Conservation (phyloP, 2,797 vertebrate genomes). For the Carcharodon carcharias region DNA sequence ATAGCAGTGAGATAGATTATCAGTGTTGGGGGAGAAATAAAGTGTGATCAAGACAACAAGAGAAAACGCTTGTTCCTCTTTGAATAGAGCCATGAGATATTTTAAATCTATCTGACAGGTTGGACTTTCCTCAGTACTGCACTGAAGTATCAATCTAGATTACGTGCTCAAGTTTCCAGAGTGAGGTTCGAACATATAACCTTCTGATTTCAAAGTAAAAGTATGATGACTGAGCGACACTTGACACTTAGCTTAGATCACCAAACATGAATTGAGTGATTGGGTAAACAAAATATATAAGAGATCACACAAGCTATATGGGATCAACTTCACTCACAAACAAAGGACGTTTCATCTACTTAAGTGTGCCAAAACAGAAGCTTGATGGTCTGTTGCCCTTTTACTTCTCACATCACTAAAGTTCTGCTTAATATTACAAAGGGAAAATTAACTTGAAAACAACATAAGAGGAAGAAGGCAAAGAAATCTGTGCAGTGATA, state of each 20-base stretch:
- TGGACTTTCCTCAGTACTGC: not conserved
- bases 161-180: not conserved
- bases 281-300: not conserved
- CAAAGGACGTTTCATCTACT: not conserved
- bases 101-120: not conserved
- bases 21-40: not conserved
- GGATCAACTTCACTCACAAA: not conserved
- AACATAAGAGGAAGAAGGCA: not conserved
- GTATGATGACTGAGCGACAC: not conserved
- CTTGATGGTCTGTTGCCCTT: not conserved
- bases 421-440: not conserved
- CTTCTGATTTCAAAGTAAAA: not conserved
- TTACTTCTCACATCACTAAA: not conserved
- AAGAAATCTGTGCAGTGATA: not conserved
- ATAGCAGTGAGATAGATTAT: not conserved
- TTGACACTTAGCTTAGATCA: not conserved
- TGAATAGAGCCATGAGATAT: not conserved
- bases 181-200: not conserved
- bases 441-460: constrained; percentile 16
- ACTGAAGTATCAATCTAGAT: not conserved
- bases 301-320: not conserved
- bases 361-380: not conserved
- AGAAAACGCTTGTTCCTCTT: not conserved
- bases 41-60: not conserved
- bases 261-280: not conserved